Base-by-base conservation (phyloP, 2,797 vertebrate genomes). In the Brachyrhaphis roseni region DNA sequence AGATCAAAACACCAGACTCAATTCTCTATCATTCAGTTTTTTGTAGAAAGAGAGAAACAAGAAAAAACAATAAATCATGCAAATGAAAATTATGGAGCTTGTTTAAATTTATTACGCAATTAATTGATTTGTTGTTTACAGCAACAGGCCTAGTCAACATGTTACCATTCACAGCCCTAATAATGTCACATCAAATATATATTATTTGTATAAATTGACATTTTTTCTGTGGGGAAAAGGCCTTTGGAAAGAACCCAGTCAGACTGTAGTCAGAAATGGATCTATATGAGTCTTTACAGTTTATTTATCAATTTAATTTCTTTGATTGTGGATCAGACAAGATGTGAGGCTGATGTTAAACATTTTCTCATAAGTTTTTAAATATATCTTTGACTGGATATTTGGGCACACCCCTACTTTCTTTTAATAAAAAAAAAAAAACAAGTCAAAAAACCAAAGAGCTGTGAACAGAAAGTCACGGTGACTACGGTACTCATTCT, bases 401-500 rank as follows among this genome's bases (percentile, higher is more conserved):
- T 53, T 43, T 70, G 23, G 26, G 41, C 26, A 12, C 26, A 6
- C 5, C 13, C 1, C 8, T 16, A 11, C 18, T 46, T 71, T 26
- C 13, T 28, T 71, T 16, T 15, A 15, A 2, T 26, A 6, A 7
- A 2, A 49, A 20, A 18, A 20, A 18, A 47, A 57, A 34, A 45
- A 36, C 23, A 46, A 10, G 23, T 26, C 13, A 75, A 43, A 31
- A 64, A 71, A 43, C 64, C 51, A 10, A 57, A 77, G 18, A 79
- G 57, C n/a, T 2, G 10, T 39, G 28, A 4, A n/a, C 46, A 78
- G 49, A 79, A 71, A 76, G 77, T 79, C 18, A 75, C 45, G 68
- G 45, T 2, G 45, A 43, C 70, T 43, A 41, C n/a, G n/a, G n/a
- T n/a, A n/a, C 31, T 53, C 72, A 55, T 53, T 83, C 36, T 64